phyloP scores from a whole-genome alignment of 2,797 vertebrate species.

The Danio aesculapii region DNA sequence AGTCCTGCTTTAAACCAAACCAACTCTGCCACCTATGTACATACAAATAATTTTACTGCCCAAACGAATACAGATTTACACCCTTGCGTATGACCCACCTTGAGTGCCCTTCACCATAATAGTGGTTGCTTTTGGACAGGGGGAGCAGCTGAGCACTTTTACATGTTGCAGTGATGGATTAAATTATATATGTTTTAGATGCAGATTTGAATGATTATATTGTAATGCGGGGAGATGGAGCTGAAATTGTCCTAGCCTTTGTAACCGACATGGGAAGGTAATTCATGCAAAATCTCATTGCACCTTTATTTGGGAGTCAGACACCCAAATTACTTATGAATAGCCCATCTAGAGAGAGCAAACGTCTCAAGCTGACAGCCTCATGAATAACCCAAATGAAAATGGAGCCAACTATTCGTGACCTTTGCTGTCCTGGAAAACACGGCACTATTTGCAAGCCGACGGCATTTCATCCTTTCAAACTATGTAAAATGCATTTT shows the following conservation, averaged over 20 bases:
- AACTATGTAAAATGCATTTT: conserved; percentile 46
- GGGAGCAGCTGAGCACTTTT: conserved; percentile 8
- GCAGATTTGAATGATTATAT: conserved; percentile 46
- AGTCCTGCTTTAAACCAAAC: not conserved
- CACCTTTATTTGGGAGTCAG: conserved; percentile 53
- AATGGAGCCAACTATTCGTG: conserved; percentile 54
- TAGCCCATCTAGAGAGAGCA: conserved; percentile 57
- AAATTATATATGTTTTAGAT: conserved; percentile 49
- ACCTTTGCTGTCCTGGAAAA: conserved; percentile 57
- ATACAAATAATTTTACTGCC: not conserved
- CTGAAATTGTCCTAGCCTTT: conserved; percentile 29
- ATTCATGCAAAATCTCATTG: conserved; percentile 58
- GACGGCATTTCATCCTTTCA: conserved; percentile 22
- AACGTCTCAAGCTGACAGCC: conserved; percentile 46
- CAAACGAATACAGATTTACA: not conserved
- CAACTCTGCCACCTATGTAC: not conserved
- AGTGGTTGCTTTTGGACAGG: not conserved
- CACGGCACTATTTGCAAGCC: conserved; percentile 33
- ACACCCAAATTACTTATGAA: conserved; percentile 62
- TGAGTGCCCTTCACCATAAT: conserved; percentile 6
- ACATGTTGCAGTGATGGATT: conserved; percentile 32
- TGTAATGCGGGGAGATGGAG: conserved; percentile 45
- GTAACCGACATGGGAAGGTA: conserved; percentile 44
- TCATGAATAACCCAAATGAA: conserved; percentile 63
- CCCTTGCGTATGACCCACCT: conserved; percentile 37